These are phyloP conservation scores for Lipotes vexillifer DNA, from an alignment of 2,113 vertebrate genomes.

Conservation along the genomic window DNA sequence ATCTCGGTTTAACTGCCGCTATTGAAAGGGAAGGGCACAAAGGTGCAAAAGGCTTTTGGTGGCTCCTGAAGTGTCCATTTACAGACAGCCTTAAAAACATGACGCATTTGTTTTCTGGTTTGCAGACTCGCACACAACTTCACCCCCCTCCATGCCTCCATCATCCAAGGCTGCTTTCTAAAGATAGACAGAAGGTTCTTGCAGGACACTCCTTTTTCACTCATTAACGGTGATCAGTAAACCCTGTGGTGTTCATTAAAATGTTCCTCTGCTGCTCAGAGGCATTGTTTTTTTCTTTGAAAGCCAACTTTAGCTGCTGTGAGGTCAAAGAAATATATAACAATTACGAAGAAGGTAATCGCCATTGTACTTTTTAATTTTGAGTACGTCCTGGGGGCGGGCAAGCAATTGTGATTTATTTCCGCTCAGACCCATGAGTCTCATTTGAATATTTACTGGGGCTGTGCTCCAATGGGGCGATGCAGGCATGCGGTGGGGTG, in stretches of 20 bases:
- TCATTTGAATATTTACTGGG: slow-evolving; percentile 69
- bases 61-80: slow-evolving; percentile 50
- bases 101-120: slow-evolving; percentile 66
- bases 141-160: slow-evolving; percentile 59
- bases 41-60: slow-evolving; percentile 24
- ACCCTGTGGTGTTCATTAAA: slow-evolving; percentile 80
- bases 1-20: slow-evolving; percentile 56
- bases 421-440: background rate
- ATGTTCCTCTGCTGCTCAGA: slow-evolving; percentile 67
- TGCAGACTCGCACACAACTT: slow-evolving; percentile 36
- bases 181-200: slow-evolving; percentile 75
- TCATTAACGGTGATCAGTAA: slow-evolving; percentile 80
- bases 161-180: slow-evolving; percentile 72
- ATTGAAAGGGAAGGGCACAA: slow-evolving; percentile 45
- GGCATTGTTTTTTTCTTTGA: slow-evolving; percentile 68
- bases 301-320: slow-evolving; percentile 53
- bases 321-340: slow-evolving; percentile 76
- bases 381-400: slow-evolving; percentile 28
- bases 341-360: slow-evolving; percentile 60
- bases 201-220: slow-evolving; percentile 66
- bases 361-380: slow-evolving; percentile 53
- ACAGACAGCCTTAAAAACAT: slow-evolving; percentile 41
- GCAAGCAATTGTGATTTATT: slow-evolving; percentile 48
- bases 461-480: slow-evolving; percentile 55
- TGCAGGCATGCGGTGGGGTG: slow-evolving; percentile 53